Conservation (phyloP, 2,888 invertebrate species). For the Rhingia campestris region DNA sequence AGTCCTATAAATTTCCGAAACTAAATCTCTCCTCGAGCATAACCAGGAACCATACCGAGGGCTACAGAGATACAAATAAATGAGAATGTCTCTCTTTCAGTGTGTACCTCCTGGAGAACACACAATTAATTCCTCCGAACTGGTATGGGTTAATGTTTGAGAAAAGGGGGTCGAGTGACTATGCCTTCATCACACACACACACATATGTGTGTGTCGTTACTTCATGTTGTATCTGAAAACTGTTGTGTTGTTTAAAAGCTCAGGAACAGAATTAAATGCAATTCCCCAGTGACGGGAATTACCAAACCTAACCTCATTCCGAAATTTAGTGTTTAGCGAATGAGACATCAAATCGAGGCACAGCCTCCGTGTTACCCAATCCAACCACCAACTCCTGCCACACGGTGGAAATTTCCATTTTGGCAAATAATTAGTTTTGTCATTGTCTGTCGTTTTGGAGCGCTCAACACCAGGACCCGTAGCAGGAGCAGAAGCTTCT, state of each 20-base stretch:
- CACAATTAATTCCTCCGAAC: constrained; percentile 66
- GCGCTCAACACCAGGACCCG: not conserved
- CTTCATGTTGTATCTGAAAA: constrained; percentile 23
- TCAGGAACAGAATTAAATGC: constrained; percentile 29
- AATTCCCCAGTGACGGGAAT: constrained; percentile 27
- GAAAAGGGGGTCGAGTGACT: constrained; percentile 16
- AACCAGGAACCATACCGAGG: constrained; percentile 26
- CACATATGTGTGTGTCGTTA: constrained; percentile 36
- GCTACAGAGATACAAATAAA: constrained; percentile 58
- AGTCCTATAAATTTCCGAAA: constrained; percentile 59
- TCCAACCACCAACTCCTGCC: constrained; percentile 6
- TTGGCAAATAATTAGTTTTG: constrained; percentile 74
- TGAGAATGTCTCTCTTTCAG: constrained; percentile 41
- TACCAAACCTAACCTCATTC: constrained; percentile 22
- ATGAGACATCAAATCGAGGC: constrained; percentile 47
- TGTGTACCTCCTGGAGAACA: constrained; percentile 42
- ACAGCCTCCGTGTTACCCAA: constrained; percentile 35
- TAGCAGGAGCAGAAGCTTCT: not conserved
- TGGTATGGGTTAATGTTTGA: constrained; percentile 27
- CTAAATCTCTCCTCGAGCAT: constrained; percentile 53
- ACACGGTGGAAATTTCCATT: constrained; percentile 61
- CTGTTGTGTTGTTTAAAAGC: not conserved
- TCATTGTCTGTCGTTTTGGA: constrained; percentile 63
- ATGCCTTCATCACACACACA: not conserved
- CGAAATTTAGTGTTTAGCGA: constrained; percentile 26